Evolutionary conservation across 2,797 vertebrate genomes (phyloP).

Genomic region (Acanthiza pusilla): DNA sequence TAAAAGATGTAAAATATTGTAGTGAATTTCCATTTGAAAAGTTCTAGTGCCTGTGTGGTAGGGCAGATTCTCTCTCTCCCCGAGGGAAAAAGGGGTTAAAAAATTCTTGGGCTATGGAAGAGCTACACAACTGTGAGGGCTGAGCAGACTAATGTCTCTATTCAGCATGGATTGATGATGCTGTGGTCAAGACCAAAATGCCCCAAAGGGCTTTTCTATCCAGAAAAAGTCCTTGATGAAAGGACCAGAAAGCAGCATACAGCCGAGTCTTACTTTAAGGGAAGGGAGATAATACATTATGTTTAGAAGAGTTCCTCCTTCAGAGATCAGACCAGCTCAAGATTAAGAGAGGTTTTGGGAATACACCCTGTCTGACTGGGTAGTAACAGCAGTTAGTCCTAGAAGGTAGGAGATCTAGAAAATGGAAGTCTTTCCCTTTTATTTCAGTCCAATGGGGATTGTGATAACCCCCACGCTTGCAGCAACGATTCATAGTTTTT

Average conservation of each 20-base stretch:
- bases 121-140: background rate
- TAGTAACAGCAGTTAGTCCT: background rate
- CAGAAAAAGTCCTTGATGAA: background rate
- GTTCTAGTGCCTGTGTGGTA: background rate
- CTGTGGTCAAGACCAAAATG: background rate
- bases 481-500: background rate
- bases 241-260: background rate
- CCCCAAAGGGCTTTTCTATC: background rate
- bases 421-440: background rate
- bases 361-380: background rate
- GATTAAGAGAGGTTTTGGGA: background rate
- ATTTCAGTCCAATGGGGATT: background rate
- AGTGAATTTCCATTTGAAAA: constrained; percentile 17
- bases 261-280: background rate
- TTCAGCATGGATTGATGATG: background rate
- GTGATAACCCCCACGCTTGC: background rate
- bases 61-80: background rate
- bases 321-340: background rate
- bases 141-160: background rate
- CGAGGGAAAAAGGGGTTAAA: background rate
- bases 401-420: background rate
- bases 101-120: background rate
- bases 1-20: background rate
- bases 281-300: background rate
- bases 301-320: background rate